These are phyloP conservation scores for Philotrypesis tridentata DNA, from an alignment of 1,140 invertebrate species.

Conservation along the genomic window DNA sequence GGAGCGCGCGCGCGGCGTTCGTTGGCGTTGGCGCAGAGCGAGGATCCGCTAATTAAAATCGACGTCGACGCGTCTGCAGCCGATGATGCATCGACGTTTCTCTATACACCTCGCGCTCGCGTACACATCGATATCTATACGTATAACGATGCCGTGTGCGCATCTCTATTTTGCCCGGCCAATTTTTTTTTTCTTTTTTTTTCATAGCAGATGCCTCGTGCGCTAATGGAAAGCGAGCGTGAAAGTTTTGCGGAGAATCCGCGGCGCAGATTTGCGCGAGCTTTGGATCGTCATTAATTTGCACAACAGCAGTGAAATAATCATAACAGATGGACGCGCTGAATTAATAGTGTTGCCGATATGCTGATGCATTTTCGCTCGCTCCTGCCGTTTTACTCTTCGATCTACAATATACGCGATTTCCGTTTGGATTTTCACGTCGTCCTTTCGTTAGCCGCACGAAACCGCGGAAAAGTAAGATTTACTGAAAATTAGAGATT, in stretches of 20 bases:
- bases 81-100: constrained; percentile 50
- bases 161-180: too few relatives aligned
- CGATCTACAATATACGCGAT: too few relatives aligned
- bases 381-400: too few relatives aligned
- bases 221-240: constrained; percentile 45
- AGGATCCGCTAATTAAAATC: constrained; percentile 52
- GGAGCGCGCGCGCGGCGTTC: constrained; percentile 27
- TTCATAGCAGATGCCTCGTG: not conserved
- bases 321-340: constrained; percentile 2
- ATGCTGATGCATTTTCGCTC: too few relatives aligned
- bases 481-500: too few relatives aligned
- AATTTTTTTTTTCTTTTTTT: constrained; percentile 19
- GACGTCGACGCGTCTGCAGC: constrained; percentile 55
- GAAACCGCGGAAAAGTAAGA: too few relatives aligned
- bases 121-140: not conserved
- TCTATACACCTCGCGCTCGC: not conserved
- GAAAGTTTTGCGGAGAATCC: constrained; percentile 36
- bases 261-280: constrained; percentile 45
- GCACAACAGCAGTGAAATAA: constrained; percentile 33
- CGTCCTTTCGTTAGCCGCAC: too few relatives aligned
- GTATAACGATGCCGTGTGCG: not conserved
- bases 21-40: constrained; percentile 32
- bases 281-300: not conserved
- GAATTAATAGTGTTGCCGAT: constrained; percentile 22
- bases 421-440: too few relatives aligned